Base-by-base conservation (phyloP, 1,140 invertebrate genomes). In the Brachionus sp. region DNA sequence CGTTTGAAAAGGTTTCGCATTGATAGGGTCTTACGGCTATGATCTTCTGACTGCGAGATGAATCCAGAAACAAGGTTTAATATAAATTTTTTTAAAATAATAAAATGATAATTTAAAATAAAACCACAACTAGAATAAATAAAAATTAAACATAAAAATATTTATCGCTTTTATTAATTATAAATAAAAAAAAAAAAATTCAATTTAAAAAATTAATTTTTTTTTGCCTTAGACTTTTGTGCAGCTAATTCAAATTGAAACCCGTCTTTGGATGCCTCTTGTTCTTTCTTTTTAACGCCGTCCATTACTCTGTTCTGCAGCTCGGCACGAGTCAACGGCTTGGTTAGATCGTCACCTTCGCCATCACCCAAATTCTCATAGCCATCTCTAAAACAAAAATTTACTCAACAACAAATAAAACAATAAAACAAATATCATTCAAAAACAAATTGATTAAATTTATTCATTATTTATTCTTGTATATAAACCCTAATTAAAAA, bases 291-390 rank as follows among this genome's bases (percentile, higher is more conserved):
- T 77, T 86, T 85, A 6, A 89, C 88, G 3, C 88, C 88, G 75
- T 88, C 88, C 85, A 89, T 87, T 7, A 88, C 88, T 84, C 86
- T 86, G n/a, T 85, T 84, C 75, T 87, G 86, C 25, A 89, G 84
- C 78, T 89, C 88, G 35, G 85, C 86, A 50, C 87, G 46, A 0
- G 88, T 89, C 77, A 89, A 84, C 23, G 88, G 88, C 83, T 87
- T 66, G 3, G 83, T 85, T 44, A 88, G 44, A 39, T 75, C 88
- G 29, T 89, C 88, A 10, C 88, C 87, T 75, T 86, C 86, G 23
- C 75, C 87, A 6, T 88, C 87, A 83, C 87, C 87, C 13, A 88
- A 87, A 83, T 86, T 88, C n/a, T 88, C 88, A 84, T 88, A 88
- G 62, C 88, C 88, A 86, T 88, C 87, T 25, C 87, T 88, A 85